Base-by-base conservation (phyloP, 1,140 invertebrate genomes). In the Oedothorax gibbosus region DNA sequence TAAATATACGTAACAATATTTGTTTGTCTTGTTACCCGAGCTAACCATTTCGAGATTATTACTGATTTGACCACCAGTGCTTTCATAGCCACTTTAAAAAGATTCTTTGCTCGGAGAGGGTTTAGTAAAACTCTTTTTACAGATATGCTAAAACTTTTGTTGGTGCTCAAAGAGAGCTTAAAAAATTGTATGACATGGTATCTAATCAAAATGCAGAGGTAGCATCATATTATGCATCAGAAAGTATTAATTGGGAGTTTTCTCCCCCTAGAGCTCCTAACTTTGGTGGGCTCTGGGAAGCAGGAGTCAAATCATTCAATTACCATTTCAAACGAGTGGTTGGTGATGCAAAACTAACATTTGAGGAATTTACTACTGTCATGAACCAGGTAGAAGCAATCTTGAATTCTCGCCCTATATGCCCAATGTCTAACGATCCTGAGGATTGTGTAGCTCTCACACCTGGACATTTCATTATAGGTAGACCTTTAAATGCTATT, bases 161-260 rank as follows among this genome's bases (percentile, higher is more conserved):
- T 9, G 49, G 49, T 14, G 68, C 8, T 69, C 10, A n/a, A n/a
- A 69, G 20, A 49, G 66, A 20, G 51, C 9, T 2, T 7, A 69
- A 7, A 50, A 7, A 3, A 11, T 69, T 69, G 21, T 10, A 3
- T 71, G 53, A 71, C n/a, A 51, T 51, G 0, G 68, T 71, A 7
- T 15, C 12, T n/a, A 14, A 71, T 51, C 21, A 14, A 71, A 49
- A 51, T 6, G 50, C n/a, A 69, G 20, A 51, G 0, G 14, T 71
- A n/a, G 35, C 35, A 15, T 49, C 6, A 35, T 0, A 21, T 71
- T 57, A 57, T 49, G 53, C 53, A 60, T 15, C 18, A n/a, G 21
- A 65, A 49, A 56, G 57, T 35, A 76, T 76, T 49, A 35, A 76
- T n/a, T 77, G 75, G 54, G 8, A n/a, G n/a, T n/a, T n/a, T n/a